A percentile compares a stretch with the other conserved stretches of the same genome.
Conservation (phyloP, 2,113 vertebrate species). For the Cyprinodon brontotheroides region DNA sequence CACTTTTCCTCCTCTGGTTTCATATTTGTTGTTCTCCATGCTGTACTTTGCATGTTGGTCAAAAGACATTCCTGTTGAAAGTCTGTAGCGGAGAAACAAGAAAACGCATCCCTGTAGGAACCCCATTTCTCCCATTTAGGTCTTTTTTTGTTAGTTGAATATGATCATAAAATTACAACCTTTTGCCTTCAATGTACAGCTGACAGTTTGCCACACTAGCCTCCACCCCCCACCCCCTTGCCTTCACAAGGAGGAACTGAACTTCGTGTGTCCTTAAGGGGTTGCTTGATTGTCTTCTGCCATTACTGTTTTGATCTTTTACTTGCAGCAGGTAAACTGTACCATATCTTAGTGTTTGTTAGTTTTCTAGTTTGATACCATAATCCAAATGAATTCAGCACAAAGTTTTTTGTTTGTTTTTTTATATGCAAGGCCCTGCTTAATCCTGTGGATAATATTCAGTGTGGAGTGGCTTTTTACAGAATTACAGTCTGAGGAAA, state of each 20-base stretch:
- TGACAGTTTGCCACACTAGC: slow-evolving; percentile 48
- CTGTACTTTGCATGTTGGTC: slow-evolving; percentile 51
- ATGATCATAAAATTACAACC: slow-evolving; percentile 49
- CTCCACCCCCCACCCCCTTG: slow-evolving; percentile 34
- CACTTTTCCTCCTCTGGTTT: slow-evolving; percentile 38
- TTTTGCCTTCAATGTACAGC: slow-evolving; percentile 69
- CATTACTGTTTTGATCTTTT: slow-evolving; percentile 12
- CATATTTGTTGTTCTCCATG: slow-evolving; percentile 31
- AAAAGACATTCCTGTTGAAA: slow-evolving; percentile 76
- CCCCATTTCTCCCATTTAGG: slow-evolving; percentile 26
- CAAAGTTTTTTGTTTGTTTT: slow-evolving; percentile 7
- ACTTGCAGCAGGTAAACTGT: slow-evolving; percentile 43
- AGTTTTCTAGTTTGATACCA: slow-evolving; percentile 22
- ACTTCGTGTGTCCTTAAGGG: slow-evolving; percentile 57
- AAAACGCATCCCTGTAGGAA: slow-evolving; percentile 47
- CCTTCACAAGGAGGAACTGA: slow-evolving; percentile 63
- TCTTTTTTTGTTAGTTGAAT: slow-evolving; percentile 38
- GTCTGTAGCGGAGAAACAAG: slow-evolving; percentile 60
- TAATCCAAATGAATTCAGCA: slow-evolving; percentile 26
- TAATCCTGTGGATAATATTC: slow-evolving; percentile 54
- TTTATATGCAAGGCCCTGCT: slow-evolving; percentile 46
- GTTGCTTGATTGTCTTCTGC: slow-evolving; percentile 56
- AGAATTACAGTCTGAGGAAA: slow-evolving; percentile 40
- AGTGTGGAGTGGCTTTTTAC: slow-evolving; percentile 29
- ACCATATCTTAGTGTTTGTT: slow-evolving; percentile 55